Evolutionary conservation across 2,888 invertebrate species (phyloP).

Genomic region (Gnatocerus cornutus): DNA sequence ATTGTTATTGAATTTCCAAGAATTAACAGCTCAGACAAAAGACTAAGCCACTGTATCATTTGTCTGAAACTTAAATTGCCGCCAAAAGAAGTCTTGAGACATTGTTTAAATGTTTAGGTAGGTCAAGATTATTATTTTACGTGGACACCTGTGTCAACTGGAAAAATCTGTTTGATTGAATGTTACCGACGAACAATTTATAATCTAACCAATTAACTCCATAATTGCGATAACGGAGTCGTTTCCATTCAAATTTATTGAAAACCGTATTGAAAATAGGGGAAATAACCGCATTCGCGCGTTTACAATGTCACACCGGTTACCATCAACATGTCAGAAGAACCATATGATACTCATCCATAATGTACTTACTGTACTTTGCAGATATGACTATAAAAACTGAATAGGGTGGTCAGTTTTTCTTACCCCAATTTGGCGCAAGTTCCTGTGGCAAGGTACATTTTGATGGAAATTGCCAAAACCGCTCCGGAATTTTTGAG

Average conservation of each 20-base stretch:
- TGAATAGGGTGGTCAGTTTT: constrained; percentile 8
- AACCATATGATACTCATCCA: constrained; percentile 38
- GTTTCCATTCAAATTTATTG: constrained; percentile 17
- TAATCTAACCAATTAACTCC: constrained; percentile 5
- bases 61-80: constrained; percentile 17
- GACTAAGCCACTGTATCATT: constrained; percentile 31
- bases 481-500: constrained; percentile 58
- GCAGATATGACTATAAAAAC: constrained; percentile 14
- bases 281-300: constrained; percentile 18
- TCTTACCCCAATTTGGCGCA: constrained; percentile 59
- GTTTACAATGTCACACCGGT: constrained; percentile 26
- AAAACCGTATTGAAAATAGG: constrained; percentile 13
- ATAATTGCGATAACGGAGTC: constrained; percentile 11
- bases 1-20: constrained; percentile 20
- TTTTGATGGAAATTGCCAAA: constrained; percentile 56
- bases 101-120: constrained; percentile 32
- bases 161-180: constrained; percentile 15
- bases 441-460: constrained; percentile 55
- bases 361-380: constrained; percentile 40
- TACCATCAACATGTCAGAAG: constrained; percentile 11
- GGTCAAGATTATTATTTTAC: constrained; percentile 42
- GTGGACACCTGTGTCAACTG: constrained; percentile 43
- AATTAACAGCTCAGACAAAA: constrained; percentile 38
- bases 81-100: not conserved
- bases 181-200: constrained; percentile 1